Conservation (phyloP, 2,888 invertebrate genomes). For the Criorhina ranunculi region DNA sequence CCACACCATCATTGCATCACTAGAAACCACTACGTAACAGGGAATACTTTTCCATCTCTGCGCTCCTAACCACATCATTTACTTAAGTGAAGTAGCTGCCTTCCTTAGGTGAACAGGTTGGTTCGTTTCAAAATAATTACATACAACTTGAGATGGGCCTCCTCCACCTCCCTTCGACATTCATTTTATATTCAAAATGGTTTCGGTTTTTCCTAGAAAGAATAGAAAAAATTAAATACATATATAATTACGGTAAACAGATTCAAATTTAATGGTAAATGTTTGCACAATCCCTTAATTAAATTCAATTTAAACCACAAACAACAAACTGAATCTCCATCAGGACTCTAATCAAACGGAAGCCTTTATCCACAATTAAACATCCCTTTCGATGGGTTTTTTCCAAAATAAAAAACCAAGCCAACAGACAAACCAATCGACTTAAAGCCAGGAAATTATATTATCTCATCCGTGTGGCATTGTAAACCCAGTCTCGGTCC, state of each 20-base stretch:
- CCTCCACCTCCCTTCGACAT: neutral
- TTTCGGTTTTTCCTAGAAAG: neutral
- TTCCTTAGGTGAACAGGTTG: neutral
- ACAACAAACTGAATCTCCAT: constrained; percentile 15
- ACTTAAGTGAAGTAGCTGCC: constrained; percentile 44
- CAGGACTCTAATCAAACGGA: constrained; percentile 29
- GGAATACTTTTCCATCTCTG: constrained; percentile 15
- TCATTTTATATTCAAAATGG: constrained; percentile 2
- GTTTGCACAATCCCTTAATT: constrained; percentile 32
- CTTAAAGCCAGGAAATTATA: constrained; percentile 31
- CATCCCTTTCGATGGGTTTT: constrained; percentile 22
- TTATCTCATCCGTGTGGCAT: constrained; percentile 9
- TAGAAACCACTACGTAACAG: neutral
- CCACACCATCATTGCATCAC: constrained; percentile 21
- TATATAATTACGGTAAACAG: constrained; percentile 19
- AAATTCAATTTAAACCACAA: constrained; percentile 43
- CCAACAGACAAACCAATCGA: constrained; percentile 5
- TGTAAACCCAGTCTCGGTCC: neutral
- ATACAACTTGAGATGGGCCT: neutral
- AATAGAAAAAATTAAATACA: neutral
- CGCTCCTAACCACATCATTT: constrained; percentile 43
- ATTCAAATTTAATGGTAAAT: constrained; percentile 30
- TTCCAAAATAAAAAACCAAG: neutral
- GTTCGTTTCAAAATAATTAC: constrained; percentile 50
- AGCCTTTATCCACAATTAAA: constrained; percentile 42